Percentiles rank a stretch among this genome's conserved stretches.
These are phyloP conservation scores for Morus bassanus DNA, from an alignment of 2,797 vertebrate genomes.

Conservation along the genomic window DNA sequence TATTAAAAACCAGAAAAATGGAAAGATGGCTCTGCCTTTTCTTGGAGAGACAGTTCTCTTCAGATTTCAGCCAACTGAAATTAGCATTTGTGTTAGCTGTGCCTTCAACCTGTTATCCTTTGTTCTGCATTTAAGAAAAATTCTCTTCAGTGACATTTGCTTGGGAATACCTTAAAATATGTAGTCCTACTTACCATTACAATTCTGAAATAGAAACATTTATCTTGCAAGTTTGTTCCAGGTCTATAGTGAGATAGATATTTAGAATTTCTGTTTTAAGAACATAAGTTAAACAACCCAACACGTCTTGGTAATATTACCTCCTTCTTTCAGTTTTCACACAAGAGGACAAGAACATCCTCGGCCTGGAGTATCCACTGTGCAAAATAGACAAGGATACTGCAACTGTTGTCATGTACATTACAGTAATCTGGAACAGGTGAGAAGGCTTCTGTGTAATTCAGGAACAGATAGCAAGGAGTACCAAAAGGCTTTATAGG, in stretches of 20 bases:
- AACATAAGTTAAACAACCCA: not conserved
- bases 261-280: not conserved
- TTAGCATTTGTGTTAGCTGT: not conserved
- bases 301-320: not conserved
- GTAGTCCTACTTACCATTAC: not conserved
- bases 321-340: constrained; percentile 69
- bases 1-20: not conserved
- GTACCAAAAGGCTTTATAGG: not conserved
- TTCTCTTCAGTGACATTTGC: not conserved
- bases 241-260: not conserved
- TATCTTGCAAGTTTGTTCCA: not conserved
- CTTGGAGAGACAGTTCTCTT: not conserved
- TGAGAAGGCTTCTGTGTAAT: constrained; percentile 46
- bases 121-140: not conserved
- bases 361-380: constrained; percentile 66
- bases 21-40: not conserved
- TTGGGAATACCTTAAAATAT: not conserved
- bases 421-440: constrained; percentile 90
- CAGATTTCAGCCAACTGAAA: not conserved
- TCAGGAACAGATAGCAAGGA: not conserved
- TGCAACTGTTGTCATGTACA: constrained; percentile 89
- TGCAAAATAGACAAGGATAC: constrained; percentile 84
- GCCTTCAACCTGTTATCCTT: not conserved
- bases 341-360: constrained; percentile 62
- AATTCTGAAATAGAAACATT: not conserved